Base-by-base conservation (phyloP, 2,113 vertebrate species). In the Peromyscus leucopus region DNA sequence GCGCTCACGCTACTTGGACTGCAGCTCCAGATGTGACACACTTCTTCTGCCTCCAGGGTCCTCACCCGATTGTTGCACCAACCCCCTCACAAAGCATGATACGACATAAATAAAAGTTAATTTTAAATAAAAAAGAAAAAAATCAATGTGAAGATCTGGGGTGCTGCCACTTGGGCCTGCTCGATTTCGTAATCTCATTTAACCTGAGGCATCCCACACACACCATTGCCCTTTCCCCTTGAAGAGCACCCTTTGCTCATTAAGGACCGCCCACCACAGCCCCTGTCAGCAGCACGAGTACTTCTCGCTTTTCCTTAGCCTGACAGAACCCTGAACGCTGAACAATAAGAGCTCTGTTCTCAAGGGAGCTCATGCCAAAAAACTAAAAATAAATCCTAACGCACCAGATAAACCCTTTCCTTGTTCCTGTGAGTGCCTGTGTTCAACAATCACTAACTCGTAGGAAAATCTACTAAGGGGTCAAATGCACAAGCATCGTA, bases 281-380 rank as follows among this genome's bases (percentile, higher is more conserved):
- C 55, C 61, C 51, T 46, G 24, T 0, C 10, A 7, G 65, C n/a
- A 89, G 63, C 83, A 3, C 39, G 88, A 95, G 95, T 95, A 90
- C 65, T 96, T 94, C 92, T 89, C 98, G 96, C 94, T 5, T 13
- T 4, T 39, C 86, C 94, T 94, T 86, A 93, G 94, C 86, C 39
- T 1, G 51, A 0, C 79, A 72, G 95, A 95, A 94, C 78, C 82
- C 2, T 42, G 87, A 78, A 11, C 2, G 36, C 48, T 90, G 51
- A 96, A 98, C 96, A 98, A 97, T 67, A 94, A 97, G 39, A 16
- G 0, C 74, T 94, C 96, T 98, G 94, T 98, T 96, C 96, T 93
- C 61, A 84, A 69, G 61, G 59, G 89, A 3, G 55, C 36, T 96
- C 28, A 0, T 31, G 89, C 96, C 89, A 82, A 88, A 74, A 96